Base-by-base conservation (phyloP, 2,113 vertebrate genomes). In the Chaetodon auriga region DNA sequence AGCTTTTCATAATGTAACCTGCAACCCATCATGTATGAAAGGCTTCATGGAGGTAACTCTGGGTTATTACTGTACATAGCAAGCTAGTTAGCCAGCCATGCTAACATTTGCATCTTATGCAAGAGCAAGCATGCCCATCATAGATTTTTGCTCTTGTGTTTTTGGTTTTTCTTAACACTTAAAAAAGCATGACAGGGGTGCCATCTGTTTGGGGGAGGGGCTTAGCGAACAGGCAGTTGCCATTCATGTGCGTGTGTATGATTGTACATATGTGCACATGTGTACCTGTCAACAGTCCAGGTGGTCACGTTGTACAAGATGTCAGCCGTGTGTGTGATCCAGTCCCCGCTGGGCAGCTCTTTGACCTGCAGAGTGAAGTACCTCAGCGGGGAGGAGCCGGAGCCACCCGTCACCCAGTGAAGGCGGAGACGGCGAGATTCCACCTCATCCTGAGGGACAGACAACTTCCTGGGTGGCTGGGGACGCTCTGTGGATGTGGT, bases 291-390 rank as follows among this genome's bases (percentile, higher is more conserved):
- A 0, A 97, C 82, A 0, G 75, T 5, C 78, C 96, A 98, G 88
- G 95, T 93, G 0, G 96, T 98, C 41, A 94, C 91, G 82, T 98
- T 97, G 0, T 99, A 96, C 58, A 94, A 96, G 92, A 99, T 69
- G 84, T 97, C 96, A 0, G 96, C 95, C 15, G 95, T 96, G 90
- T 97, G 97, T 12, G 95, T 96, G 64, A 87, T 95, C 98, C 98
- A 99, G 35, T 88, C 94, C 7, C 95, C 95, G 0, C 38, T 19
- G 0, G 97, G 97, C 82, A 98, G 95, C 88, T 98, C 96, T 45
- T 94, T 95, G n/a, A 95, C 90, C 91, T 99, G 97, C 5, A 98
- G 92, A 0, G 97, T 98, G 86, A 98, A 97, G 89, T 98, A 99
- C 0, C 98, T 96, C 71, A 99, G 94, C 0, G 97, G 98, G 0